Conservation (phyloP, 2,888 invertebrate genomes). For the Macrosoma leucophasiata region DNA sequence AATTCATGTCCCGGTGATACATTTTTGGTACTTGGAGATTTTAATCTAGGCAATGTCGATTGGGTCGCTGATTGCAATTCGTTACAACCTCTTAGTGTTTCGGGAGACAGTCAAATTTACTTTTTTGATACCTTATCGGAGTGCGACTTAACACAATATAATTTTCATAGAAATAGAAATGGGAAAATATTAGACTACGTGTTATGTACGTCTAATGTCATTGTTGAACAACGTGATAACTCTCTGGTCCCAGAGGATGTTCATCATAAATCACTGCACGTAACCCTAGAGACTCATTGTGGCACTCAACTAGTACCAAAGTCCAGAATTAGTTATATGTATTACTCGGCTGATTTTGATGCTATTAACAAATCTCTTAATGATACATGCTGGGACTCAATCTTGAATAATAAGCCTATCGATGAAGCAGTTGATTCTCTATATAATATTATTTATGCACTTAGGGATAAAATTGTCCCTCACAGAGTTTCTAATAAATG, state of each 20-base stretch:
- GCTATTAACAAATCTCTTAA: background rate
- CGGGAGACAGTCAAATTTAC: conserved; percentile 2
- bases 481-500: too few species aligned
- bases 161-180: conserved; percentile 1
- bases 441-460: too few species aligned
- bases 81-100: background rate
- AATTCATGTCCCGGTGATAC: conserved; percentile 5
- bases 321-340: conserved; percentile 4
- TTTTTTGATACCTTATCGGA: conserved; percentile 3
- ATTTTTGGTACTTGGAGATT: too few species aligned
- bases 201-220: conserved; percentile 1
- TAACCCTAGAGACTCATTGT: too few species aligned
- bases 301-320: background rate
- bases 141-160: conserved; percentile 7
- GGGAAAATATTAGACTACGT: conserved; percentile 1
- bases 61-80: background rate
- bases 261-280: conserved; percentile 6
- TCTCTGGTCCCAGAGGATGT: conserved; percentile 7
- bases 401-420: background rate
- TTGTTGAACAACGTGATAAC: background rate
- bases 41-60: conserved; percentile 7
- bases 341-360: too few species aligned
- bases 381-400: background rate
- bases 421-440: conserved; percentile 4
- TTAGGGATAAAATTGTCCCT: too few species aligned